These are phyloP conservation scores for Octopus sinensis DNA, from an alignment of 1,140 invertebrate species.

Conservation along the genomic window DNA sequence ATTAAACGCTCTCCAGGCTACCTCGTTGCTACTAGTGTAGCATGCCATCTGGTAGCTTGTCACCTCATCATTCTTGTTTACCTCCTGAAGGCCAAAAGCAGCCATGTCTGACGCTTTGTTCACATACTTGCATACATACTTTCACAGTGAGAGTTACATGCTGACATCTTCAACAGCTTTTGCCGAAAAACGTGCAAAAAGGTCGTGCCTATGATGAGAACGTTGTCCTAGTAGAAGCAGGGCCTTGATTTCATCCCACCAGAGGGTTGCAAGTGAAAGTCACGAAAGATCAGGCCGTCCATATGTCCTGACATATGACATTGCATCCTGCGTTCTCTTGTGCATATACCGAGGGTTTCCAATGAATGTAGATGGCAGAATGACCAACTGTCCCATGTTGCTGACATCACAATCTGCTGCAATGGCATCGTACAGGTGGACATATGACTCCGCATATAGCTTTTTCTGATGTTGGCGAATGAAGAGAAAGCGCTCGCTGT, in stretches of 20 bases:
- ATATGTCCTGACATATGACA: neutral
- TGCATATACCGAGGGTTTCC: neutral
- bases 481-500: too few species aligned
- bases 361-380: neutral
- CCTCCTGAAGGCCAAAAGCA: neutral
- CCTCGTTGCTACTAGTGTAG: neutral
- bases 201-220: neutral
- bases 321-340: neutral
- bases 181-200: neutral
- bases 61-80: neutral
- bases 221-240: neutral
- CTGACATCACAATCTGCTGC: neutral
- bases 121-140: neutral
- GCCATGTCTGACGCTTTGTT: neutral
- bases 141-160: neutral
- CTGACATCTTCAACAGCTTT: neutral
- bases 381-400: neutral
- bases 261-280: neutral
- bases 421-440: too few species aligned
- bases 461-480: neutral
- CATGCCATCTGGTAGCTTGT: constrained; percentile 4
- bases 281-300: neutral
- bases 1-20: neutral
- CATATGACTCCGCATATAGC: too few species aligned
- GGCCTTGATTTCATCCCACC: constrained; percentile 1